phyloP scores from a whole-genome alignment of 2,113 vertebrate species.

The Bagarius yarrelli region DNA sequence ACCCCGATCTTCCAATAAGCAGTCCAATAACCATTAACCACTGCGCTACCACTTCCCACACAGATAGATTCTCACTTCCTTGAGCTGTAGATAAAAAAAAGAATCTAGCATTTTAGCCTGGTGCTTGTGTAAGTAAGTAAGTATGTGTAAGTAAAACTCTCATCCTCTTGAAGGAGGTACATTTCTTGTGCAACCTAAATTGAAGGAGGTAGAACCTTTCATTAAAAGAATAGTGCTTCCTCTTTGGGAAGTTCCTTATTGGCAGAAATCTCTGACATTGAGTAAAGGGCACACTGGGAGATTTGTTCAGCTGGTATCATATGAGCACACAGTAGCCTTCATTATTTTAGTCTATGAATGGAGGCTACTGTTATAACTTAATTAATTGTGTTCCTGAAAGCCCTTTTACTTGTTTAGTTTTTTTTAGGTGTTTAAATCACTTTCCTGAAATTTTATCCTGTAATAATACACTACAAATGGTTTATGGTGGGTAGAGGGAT shows the following conservation, averaged over 20 bases:
- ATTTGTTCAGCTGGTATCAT: conserved; percentile 12
- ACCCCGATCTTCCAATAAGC: too few relatives aligned
- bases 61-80: too few relatives aligned
- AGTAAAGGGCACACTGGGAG: conserved; percentile 38
- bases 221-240: conserved; percentile 54
- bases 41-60: too few relatives aligned
- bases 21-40: too few relatives aligned
- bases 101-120: conserved; percentile 56
- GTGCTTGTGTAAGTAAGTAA: too few relatives aligned
- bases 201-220: conserved; percentile 36
- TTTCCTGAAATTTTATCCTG: conserved; percentile 20
- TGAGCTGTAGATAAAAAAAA: conserved; percentile 59
- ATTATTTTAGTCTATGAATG: conserved; percentile 11
- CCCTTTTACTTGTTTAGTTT: background rate
- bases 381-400: conserved; percentile 12
- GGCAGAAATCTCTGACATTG: conserved; percentile 46
- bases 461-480: conserved; percentile 19
- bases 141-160: conserved; percentile 29
- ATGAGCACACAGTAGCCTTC: background rate
- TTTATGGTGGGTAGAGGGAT: background rate
- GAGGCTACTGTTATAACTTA: conserved; percentile 16
- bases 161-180: conserved; percentile 50
- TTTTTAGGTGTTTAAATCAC: background rate
- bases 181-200: conserved; percentile 44
- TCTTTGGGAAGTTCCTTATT: conserved; percentile 55